Conservation (phyloP, 2,888 invertebrate species). For the Pseudanteris insignis region DNA sequence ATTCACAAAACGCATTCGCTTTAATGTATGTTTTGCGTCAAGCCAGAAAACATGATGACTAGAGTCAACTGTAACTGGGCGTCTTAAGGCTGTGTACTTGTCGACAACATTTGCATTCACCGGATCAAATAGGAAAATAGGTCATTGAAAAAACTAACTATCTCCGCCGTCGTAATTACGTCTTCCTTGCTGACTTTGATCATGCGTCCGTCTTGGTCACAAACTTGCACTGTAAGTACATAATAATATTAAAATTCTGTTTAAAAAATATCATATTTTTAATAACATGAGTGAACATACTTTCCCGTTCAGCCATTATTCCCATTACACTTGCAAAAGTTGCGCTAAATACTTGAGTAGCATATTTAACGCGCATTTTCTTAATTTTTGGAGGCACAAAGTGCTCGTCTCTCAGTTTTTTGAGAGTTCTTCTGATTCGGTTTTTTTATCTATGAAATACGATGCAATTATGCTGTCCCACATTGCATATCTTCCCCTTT, state of each 20-base stretch:
- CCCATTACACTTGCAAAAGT: neutral
- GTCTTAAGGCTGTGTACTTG: conserved; percentile 1
- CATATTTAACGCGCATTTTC: conserved; percentile 16
- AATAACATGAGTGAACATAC: neutral
- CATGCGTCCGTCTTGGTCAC: neutral
- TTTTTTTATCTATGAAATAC: conserved; percentile 12
- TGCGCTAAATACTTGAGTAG: conserved; percentile 2
- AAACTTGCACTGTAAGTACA: conserved; percentile 8
- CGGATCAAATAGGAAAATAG: conserved; percentile 6
- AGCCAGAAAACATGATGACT: conserved; percentile 3
- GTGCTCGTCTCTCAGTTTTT: conserved; percentile 7
- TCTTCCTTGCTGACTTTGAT: conserved; percentile 3
- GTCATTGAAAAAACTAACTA: conserved; percentile 8
- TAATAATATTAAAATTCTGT: no score
- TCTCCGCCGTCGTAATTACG: neutral
- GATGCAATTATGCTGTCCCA: conserved; percentile 7
- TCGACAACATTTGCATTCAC: conserved; percentile 2
- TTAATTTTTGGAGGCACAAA: conserved; percentile 1
- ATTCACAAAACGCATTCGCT: neutral
- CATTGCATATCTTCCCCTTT: neutral
- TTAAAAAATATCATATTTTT: neutral
- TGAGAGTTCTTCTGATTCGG: neutral
- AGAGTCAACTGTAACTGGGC: conserved; percentile 5
- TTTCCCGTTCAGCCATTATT: neutral
- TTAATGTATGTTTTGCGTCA: conserved; percentile 4